Percentiles rank a stretch among this genome's conserved stretches.
phyloP scores from a whole-genome alignment of 2,113 vertebrate genomes.

The Odontophorus gujanensis region DNA sequence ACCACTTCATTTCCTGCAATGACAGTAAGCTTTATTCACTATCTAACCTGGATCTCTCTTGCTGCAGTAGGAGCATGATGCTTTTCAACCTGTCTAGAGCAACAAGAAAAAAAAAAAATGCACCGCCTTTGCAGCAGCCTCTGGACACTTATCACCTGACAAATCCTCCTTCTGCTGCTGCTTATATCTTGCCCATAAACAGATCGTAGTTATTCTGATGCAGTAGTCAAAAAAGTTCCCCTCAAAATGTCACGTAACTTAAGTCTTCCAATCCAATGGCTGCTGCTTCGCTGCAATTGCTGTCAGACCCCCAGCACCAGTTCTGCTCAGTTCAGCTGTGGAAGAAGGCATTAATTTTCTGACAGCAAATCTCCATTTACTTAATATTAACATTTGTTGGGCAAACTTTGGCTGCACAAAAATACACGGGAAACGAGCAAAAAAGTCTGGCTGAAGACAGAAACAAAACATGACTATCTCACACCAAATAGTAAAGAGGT shows the following conservation, averaged over 20 bases:
- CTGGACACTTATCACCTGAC: neutral
- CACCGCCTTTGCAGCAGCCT: neutral
- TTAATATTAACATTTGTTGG: neutral
- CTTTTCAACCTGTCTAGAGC: neutral
- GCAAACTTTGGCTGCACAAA: neutral
- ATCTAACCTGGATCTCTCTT: neutral
- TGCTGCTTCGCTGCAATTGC: neutral
- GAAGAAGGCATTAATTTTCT: neutral
- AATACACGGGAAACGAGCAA: neutral
- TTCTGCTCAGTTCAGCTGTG: neutral
- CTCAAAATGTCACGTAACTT: neutral
- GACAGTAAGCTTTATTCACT: conserved; percentile 9
- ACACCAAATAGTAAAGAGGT: neutral
- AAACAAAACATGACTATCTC: neutral
- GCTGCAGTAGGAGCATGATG: neutral
- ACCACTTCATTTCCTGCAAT: conserved; percentile 24
- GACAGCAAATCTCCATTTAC: neutral
- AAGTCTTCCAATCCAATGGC: neutral
- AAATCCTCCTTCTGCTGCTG: neutral
- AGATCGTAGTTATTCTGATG: neutral
- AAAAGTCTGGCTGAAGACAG: neutral
- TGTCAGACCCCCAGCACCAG: neutral
- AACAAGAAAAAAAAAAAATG: neutral
- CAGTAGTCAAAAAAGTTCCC: neutral
- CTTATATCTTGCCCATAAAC: neutral